These are phyloP conservation scores for Tetragnatha versicolor DNA, from an alignment of 1,140 invertebrate species.

Conservation along the genomic window DNA sequence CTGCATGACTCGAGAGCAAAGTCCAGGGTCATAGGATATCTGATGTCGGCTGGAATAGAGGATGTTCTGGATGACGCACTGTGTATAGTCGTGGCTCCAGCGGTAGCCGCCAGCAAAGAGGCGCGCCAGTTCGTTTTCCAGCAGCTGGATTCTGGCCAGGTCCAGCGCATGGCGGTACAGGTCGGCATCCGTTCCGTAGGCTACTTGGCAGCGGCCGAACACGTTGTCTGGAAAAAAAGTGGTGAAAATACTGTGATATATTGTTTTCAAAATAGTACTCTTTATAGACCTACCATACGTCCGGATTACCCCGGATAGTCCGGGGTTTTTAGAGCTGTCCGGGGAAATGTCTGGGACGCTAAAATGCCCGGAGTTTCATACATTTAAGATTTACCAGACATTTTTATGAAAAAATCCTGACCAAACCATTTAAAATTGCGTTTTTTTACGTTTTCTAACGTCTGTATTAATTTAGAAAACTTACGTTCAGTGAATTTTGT, in stretches of 20 bases:
- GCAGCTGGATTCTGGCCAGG: conserved; percentile 70
- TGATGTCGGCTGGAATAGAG: conserved; percentile 72
- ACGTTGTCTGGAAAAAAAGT: conserved; percentile 74
- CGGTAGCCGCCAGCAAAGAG: conserved; percentile 68
- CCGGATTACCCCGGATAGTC: too few species aligned
- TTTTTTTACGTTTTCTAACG: too few species aligned
- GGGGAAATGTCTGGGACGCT: too few species aligned
- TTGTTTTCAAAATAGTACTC: too few species aligned
- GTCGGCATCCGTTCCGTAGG: conserved; percentile 70
- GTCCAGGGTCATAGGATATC: conserved; percentile 56
- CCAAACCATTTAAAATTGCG: too few species aligned
- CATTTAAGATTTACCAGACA: too few species aligned
- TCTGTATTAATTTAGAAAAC: too few species aligned
- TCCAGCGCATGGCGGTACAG: conserved; percentile 71
- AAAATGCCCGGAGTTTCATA: too few species aligned
- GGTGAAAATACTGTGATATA: conserved; percentile 24
- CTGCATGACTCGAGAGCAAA: conserved; percentile 54
- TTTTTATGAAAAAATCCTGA: too few species aligned
- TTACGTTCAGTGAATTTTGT: too few species aligned
- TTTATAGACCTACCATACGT: too few species aligned
- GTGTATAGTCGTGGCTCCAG: conserved; percentile 82
- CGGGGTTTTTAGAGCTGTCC: too few species aligned
- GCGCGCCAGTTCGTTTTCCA: conserved; percentile 70
- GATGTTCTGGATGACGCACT: conserved; percentile 80
- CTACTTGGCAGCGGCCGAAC: conserved; percentile 79